phyloP scores from a whole-genome alignment of 2,888 invertebrate species.

The Acrocera orbiculus region DNA sequence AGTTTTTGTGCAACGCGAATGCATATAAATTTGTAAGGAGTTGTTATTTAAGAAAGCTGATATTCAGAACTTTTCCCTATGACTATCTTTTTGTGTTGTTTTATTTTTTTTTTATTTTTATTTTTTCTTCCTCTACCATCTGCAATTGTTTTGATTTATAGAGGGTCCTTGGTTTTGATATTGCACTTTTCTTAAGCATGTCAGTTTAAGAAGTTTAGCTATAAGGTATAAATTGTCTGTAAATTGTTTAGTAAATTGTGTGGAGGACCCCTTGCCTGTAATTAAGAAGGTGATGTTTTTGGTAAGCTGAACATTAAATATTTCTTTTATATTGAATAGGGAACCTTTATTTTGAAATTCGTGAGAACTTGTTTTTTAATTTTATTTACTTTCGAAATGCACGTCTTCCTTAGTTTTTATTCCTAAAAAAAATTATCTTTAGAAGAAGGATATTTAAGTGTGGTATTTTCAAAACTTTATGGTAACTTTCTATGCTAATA shows the following conservation, averaged over 20 bases:
- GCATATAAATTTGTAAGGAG: neutral
- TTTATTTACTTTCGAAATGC: too few relatives aligned
- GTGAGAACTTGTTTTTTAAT: too few relatives aligned
- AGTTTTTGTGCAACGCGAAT: slow-evolving; percentile 5
- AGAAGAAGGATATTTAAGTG: too few relatives aligned
- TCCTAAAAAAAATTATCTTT: too few relatives aligned
- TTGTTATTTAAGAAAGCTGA: neutral
- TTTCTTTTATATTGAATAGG: too few relatives aligned
- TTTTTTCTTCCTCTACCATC: slow-evolving; percentile 1
- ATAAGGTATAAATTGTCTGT: slow-evolving; percentile 5
- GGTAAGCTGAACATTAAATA: too few relatives aligned
- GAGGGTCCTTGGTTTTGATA: neutral
- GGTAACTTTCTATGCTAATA: too few relatives aligned
- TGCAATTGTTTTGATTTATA: slow-evolving; percentile 5
- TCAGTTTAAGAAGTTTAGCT: neutral
- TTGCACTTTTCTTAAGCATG: neutral
- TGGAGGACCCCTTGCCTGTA: slow-evolving; percentile 7
- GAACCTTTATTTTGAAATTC: too few relatives aligned
- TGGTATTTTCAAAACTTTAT: too few relatives aligned
- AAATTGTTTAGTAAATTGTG: slow-evolving; percentile 5
- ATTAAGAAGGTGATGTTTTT: slow-evolving; percentile 10
- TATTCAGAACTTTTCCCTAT: neutral
- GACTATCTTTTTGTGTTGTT: slow-evolving; percentile 3
- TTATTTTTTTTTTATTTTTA: slow-evolving; percentile 6
- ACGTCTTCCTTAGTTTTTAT: too few relatives aligned